Evolutionary conservation across 2,113 vertebrate species (phyloP), one percentile per base, ranked within the genome.

Genomic region (Chloebia gouldiae): DNA sequence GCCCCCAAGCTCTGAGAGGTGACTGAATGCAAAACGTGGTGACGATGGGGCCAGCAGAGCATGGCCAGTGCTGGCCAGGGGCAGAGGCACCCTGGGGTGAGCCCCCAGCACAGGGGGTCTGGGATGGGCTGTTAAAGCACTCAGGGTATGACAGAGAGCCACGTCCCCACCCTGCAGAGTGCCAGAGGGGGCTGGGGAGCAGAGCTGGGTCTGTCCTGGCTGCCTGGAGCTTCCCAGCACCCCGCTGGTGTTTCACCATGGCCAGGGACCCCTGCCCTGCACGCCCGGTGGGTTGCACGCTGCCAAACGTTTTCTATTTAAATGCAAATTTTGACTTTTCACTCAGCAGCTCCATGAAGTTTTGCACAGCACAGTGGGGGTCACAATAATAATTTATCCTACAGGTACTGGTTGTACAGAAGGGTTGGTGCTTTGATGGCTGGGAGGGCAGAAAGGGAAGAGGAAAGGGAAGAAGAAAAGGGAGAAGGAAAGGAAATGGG

Each of bases 261-360:
- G 73, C 56, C 56, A 14, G 79, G 53, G 65, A 51, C 81, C 76
- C 75, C 24, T 7, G 50, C 71, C 13, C 24, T 19, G 13, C 57
- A 4, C 5, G 57, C 90, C 83, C 35, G 6, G 73, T n/a, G 73
- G 95, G 86, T 76, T 72, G 90, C 91, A 78, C 8, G 1, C 88
- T n/a, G 65, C 91, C 61, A 13, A 97, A 94, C 60, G 11, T 92
- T 97, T 98, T 97, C 98, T 81, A 98, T 98, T 98, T 98, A 98
- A 98, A 98, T 98, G 98, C 98, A 98, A 98, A 98, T 98, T 98
- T 97, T 98, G 98, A 98, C 98, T 98, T 98, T 98, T 98, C 95
- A 56, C 96, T 97, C 97, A 80, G 96, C 95, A 93, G 97, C 96
- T 72, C 30, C 81, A 77, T 95, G 95, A 97, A 97, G 96, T 98